A percentile compares a stretch with the other conserved stretches of the same genome.
Conservation (phyloP, 2,113 vertebrate genomes). For the Pangasianodon hypophthalmus region DNA sequence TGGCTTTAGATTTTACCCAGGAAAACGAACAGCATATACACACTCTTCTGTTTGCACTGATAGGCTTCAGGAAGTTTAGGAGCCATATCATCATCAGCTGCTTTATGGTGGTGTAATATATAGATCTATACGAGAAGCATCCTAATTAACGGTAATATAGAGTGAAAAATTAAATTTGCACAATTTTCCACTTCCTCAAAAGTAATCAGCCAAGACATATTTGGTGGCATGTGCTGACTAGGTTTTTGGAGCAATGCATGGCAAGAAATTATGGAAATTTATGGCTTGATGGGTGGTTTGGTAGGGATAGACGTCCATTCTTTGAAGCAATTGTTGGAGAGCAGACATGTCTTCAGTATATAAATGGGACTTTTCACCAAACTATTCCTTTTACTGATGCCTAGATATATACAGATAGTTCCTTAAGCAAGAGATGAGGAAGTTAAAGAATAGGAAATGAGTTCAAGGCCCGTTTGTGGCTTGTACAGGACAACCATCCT, state of each 20-base stretch:
- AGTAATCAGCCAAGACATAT: neutral
- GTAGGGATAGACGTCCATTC: neutral
- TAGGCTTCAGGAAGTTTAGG: neutral
- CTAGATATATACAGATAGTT: neutral
- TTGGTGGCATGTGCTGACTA: neutral
- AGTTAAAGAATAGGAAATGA: neutral
- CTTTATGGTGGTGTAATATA: neutral
- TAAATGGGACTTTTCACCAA: neutral
- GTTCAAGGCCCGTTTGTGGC: neutral
- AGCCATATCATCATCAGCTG: neutral
- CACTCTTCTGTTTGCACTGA: neutral
- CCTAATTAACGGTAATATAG: neutral
- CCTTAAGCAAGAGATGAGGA: neutral
- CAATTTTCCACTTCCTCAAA: neutral
- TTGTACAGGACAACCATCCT: neutral
- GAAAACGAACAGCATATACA: neutral
- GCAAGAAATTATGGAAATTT: neutral
- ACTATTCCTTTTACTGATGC: neutral
- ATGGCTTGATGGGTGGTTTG: neutral
- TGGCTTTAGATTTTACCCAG: neutral
- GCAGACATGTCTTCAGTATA: neutral
- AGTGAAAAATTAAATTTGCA: neutral
- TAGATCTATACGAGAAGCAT: neutral
- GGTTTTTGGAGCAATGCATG: neutral
- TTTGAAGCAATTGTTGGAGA: neutral